phyloP scores from a whole-genome alignment of 2,888 invertebrate species.

The Octonoba sinensis region DNA sequence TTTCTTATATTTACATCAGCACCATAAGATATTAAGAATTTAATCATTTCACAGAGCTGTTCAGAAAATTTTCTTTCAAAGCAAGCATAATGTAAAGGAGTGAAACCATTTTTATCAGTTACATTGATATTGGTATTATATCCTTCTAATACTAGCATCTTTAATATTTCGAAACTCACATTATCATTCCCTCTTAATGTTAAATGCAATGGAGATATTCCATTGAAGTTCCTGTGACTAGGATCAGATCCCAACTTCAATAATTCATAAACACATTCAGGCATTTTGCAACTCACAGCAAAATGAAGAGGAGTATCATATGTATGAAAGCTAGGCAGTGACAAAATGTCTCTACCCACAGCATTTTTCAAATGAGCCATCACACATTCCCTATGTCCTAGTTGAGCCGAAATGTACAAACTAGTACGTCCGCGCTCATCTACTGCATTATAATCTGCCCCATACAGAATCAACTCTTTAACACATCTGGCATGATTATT shows the following conservation, averaged over 20 bases:
- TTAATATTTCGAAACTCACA: constrained; percentile 68
- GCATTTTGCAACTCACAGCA: constrained; percentile 69
- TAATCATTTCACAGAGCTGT: constrained; percentile 69
- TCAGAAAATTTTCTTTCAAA: constrained; percentile 68
- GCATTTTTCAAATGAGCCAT: constrained; percentile 70
- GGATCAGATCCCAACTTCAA: constrained; percentile 70
- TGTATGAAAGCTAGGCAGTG: constrained; percentile 69
- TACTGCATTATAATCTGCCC: constrained; percentile 71
- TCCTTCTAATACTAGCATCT: constrained; percentile 68
- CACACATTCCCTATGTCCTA: constrained; percentile 68
- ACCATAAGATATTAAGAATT: constrained; percentile 70
- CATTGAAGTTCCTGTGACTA: constrained; percentile 68
- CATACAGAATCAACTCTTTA: constrained; percentile 69
- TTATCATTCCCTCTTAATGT: constrained; percentile 68
- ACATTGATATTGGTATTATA: constrained; percentile 69
- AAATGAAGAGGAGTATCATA: constrained; percentile 70
- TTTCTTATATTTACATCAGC: constrained; percentile 68
- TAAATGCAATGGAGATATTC: constrained; percentile 69
- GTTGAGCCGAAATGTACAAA: constrained; percentile 69
- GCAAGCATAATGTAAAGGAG: constrained; percentile 70
- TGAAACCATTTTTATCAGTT: constrained; percentile 66
- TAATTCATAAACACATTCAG: constrained; percentile 68
- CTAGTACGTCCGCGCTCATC: constrained; percentile 70
- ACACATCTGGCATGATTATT: constrained; percentile 69
- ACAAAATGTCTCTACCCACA: constrained; percentile 70